These are phyloP conservation scores for Pitangus sulphuratus DNA, from an alignment of 2,797 vertebrate genomes.

Conservation along the genomic window DNA sequence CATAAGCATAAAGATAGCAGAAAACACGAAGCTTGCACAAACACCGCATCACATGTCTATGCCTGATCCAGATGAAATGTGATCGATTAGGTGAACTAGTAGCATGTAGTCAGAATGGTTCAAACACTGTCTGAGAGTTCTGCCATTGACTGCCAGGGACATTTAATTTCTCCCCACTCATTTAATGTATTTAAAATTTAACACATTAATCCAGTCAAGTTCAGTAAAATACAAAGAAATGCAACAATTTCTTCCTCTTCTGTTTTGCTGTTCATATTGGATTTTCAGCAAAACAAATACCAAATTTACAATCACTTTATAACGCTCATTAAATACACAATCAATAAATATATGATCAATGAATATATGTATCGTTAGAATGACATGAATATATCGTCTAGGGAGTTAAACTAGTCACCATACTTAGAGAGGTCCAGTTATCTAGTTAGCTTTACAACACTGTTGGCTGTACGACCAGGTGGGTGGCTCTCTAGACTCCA, in stretches of 20 bases:
- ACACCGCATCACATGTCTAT: accelerated
- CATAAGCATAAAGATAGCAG: neutral
- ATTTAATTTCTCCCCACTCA: neutral
- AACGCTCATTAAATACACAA: neutral
- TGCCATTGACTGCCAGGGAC: neutral
- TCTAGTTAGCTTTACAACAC: neutral
- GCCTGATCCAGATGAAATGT: neutral
- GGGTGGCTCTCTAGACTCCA: neutral
- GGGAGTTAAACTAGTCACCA: neutral
- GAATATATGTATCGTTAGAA: neutral
- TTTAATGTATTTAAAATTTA: neutral
- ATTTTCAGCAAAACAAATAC: neutral
- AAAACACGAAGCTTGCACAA: neutral
- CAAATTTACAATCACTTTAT: neutral
- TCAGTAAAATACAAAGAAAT: neutral
- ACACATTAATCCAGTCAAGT: neutral
- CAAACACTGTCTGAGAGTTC: neutral
- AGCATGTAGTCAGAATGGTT: neutral
- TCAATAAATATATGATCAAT: neutral
- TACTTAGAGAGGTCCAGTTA: neutral
- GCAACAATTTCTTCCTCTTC: neutral
- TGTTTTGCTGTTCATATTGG: neutral
- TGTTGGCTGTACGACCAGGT: neutral
- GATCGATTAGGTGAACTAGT: neutral
- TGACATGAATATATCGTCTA: neutral